Conservation (phyloP, 2,888 invertebrate genomes). For the Macaria liturata region DNA sequence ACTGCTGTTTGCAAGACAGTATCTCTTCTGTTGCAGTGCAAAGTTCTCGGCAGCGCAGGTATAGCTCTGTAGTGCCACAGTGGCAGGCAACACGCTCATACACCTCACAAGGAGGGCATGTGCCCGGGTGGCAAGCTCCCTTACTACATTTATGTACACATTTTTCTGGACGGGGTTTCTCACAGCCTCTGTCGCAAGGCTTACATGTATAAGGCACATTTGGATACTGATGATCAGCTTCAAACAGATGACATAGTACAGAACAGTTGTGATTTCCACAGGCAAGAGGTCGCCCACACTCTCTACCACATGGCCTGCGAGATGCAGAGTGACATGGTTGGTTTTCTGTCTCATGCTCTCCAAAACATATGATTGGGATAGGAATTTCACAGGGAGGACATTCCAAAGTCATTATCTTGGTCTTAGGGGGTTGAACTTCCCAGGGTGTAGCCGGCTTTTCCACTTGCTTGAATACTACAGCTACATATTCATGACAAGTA, state of each 20-base stretch:
- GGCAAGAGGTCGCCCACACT: constrained; percentile 87
- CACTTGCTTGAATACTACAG: constrained; percentile 83
- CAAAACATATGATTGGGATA: constrained; percentile 88
- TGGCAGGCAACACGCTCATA: constrained; percentile 90
- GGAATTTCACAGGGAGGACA: constrained; percentile 89
- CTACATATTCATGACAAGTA: constrained; percentile 90
- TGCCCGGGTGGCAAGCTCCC: constrained; percentile 87
- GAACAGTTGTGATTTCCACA: constrained; percentile 92
- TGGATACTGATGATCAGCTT: constrained; percentile 56
- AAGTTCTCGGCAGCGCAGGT: constrained; percentile 89
- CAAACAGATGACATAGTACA: constrained; percentile 86
- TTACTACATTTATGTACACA: constrained; percentile 90
- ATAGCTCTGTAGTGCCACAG: constrained; percentile 90
- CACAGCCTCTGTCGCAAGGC: constrained; percentile 81
- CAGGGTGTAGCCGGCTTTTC: constrained; percentile 86
- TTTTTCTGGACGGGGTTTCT: constrained; percentile 85
- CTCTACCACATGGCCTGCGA: constrained; percentile 89
- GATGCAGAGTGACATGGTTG: constrained; percentile 88
- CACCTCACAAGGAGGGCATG: constrained; percentile 89
- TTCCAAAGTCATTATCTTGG: constrained; percentile 80
- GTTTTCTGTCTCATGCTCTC: constrained; percentile 86
- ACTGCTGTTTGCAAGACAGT: constrained; percentile 91
- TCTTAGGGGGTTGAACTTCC: constrained; percentile 82
- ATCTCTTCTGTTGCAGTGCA: constrained; percentile 74
- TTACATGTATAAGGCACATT: constrained; percentile 74